Conservation (phyloP, 2,113 vertebrate genomes). For the Bubo scandiacus region DNA sequence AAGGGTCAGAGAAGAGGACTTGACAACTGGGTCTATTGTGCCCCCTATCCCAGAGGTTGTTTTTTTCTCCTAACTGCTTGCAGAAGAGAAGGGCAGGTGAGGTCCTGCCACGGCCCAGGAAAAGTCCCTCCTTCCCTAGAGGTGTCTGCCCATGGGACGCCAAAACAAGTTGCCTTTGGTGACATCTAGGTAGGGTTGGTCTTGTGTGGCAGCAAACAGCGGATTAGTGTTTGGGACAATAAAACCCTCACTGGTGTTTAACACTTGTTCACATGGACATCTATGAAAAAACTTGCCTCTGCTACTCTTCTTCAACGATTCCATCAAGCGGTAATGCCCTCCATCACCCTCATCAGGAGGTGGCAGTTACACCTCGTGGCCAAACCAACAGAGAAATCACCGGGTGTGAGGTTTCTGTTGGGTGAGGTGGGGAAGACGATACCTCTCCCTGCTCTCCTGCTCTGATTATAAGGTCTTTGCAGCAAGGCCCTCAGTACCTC, state of each 20-base stretch:
- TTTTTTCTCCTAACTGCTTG: neutral
- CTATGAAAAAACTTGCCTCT: neutral
- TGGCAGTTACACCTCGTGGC: neutral
- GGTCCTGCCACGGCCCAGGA: neutral
- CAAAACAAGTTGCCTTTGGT: neutral
- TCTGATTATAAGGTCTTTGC: neutral
- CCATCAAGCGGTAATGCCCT: neutral
- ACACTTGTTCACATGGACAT: neutral
- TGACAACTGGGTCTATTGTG: neutral
- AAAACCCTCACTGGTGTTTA: neutral
- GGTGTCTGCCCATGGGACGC: neutral
- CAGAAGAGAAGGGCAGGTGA: neutral
- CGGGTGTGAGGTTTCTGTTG: accelerated
- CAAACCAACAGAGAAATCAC: neutral
- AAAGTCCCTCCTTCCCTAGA: neutral
- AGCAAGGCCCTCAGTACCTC: neutral
- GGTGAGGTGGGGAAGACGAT: neutral
- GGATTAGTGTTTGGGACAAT: neutral
- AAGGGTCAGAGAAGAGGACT: neutral
- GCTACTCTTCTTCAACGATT: neutral
- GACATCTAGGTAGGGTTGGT: neutral
- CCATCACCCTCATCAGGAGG: neutral
- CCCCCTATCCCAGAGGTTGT: neutral
- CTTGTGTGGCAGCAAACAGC: neutral
- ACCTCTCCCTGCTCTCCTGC: neutral